Conservation (phyloP, 64 coral and sea anemone species). For the Actinia equina region DNA sequence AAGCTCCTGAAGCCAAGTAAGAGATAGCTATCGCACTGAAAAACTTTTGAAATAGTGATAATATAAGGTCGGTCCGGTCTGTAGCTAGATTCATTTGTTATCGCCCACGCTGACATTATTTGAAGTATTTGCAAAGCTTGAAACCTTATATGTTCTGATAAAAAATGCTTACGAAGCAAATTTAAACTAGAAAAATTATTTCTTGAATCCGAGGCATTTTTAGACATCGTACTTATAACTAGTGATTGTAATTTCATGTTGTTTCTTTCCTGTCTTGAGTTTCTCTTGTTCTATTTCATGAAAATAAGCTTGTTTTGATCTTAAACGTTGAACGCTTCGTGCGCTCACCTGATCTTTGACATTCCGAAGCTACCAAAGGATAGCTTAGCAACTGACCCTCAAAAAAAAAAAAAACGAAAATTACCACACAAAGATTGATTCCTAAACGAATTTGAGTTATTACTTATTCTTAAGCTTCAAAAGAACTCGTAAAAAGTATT, state of each 20-base stretch:
- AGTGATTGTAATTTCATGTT: neutral
- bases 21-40: no score
- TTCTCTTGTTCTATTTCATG: neutral
- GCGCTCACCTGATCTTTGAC: neutral
- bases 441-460: neutral
- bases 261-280: neutral
- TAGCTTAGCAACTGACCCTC: neutral
- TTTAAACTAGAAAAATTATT: neutral
- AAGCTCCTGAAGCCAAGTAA: no score
- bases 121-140: neutral
- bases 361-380: neutral
- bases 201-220: neutral
- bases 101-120: neutral
- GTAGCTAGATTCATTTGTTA: neutral
- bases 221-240: neutral
- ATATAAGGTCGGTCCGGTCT: no score
- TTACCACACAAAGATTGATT: neutral
- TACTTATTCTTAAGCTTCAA: neutral
- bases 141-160: neutral
- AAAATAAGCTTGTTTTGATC: neutral
- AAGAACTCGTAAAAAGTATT: neutral
- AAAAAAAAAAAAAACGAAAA: neutral
- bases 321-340: neutral
- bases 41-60: no score
- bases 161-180: neutral